Base-by-base conservation (phyloP, 2,113 vertebrate species). In the Chrysemys picta region DNA sequence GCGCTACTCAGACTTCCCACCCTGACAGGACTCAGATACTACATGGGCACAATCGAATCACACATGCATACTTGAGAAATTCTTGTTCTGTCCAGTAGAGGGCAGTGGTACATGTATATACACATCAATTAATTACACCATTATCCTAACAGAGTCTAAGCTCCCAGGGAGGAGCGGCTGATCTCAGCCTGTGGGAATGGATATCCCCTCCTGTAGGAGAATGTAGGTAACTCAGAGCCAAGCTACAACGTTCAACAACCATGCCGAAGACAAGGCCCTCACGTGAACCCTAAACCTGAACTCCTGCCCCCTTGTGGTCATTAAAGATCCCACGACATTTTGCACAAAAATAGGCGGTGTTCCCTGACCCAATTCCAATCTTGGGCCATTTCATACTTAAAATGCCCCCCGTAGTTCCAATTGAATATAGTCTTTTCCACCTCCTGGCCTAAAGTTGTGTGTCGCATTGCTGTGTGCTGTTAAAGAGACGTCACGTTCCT, bases 261-360 rank as follows among this genome's bases (percentile, higher is more conserved):
- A 24, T 45, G 22, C 10, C 17, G 42, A 25, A 57, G 57, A 72
- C 4, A 5, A 16, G 6, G 38, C 11, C 54, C 49, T 69, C 45
- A 31, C 25, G 10, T 14, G 57, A 57, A 9, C n/a, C 6, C 16
- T 88, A 38, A 56, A 8, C 84, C 1, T 1, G 49, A 57, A 4
- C 13, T 14, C 19, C 56, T 84, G 8, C 5, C 13, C 8, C 1
- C 0, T 56, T 11, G 21, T 31, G 4, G 56, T 65, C 3, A 0
- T 49, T 9, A 45, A 45, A 42, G 21, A 65, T 65, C 29, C 59
- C 31, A 35, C 6, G 14, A 65, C 29, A 17, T 4, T 19, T n/a
- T 69, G 19, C 62, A 78, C 52, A 53, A 91, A 75, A 78, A 22
- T 3, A 80, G 31, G 4, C 38, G 8, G 52, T 53, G 1, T 47